Conservation (phyloP, 1,140 invertebrate species). For the Rhagoletis pomonella region DNA sequence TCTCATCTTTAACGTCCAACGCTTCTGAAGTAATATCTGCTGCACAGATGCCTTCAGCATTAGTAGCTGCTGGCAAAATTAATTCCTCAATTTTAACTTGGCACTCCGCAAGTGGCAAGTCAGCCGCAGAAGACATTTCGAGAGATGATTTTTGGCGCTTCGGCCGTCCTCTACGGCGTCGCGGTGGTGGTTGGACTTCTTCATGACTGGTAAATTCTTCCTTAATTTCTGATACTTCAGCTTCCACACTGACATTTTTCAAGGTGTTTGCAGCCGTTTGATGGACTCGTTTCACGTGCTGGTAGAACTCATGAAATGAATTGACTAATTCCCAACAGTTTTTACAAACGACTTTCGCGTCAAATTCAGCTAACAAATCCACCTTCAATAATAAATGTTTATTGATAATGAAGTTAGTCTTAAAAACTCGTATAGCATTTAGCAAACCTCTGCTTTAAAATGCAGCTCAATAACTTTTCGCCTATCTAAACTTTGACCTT, state of each 20-base stretch:
- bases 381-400: neutral
- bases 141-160: too few relatives aligned
- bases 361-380: neutral
- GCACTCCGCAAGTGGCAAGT: neutral
- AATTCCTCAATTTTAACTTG: slow-evolving; percentile 40
- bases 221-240: neutral
- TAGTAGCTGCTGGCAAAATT: neutral
- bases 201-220: neutral
- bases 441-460: neutral
- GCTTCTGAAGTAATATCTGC: neutral
- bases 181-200: neutral
- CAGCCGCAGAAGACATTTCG: neutral
- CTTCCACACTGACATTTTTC: neutral
- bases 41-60: neutral
- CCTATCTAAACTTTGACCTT: neutral
- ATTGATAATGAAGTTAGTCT: too few relatives aligned
- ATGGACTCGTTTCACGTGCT: slow-evolving; percentile 7
- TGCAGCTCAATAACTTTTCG: neutral
- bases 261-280: slow-evolving; percentile 8
- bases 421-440: too few relatives aligned
- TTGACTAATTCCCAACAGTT: slow-evolving; percentile 5
- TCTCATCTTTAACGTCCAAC: neutral
- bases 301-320: slow-evolving; percentile 32
- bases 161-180: neutral
- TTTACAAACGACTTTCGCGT: neutral